Evolutionary conservation across 2,797 vertebrate genomes (phyloP), one percentile per base, ranked within the genome.

Genomic region (Botia almorhae): DNA sequence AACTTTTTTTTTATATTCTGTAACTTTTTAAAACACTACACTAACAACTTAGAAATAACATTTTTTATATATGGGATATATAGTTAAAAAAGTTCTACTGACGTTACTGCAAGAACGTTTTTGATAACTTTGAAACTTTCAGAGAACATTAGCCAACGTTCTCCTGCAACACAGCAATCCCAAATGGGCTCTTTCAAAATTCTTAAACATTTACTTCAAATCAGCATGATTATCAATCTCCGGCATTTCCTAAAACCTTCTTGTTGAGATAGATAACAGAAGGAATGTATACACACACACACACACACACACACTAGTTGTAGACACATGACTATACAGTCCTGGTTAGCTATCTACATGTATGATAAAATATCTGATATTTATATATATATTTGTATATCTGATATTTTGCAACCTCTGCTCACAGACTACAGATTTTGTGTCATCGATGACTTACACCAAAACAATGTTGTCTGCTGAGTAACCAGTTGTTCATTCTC

Each of bases 391-490:
- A 26, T 26, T 26, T 26, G 2, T 26, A 26, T 26, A 26, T 26
- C 23, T 48, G 53, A 33, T 33, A 33, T 33, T 33, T 69, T 61
- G 67, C 17, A 78, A 60, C 19, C 26, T 36, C 7, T 19, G 12
- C 10, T 46, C 13, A 5, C 10, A 2, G 43, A 23, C 6, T 33
- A 10, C 11, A 46, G 8, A 43, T 6, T 43, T 43, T 51, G 16
- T 69, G 23, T 79, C 23, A 56, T 26, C 6, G 77, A 53, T 79
- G 69, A 79, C 60, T 33, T 33, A 33, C 33, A 33, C 33, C 23
- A 33, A 64, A 2, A 33, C 68, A 46, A 61, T 33, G 33, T 33
- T 29, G 3, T 23, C 12, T 3, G 11, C 4, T 11, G 19, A 64
- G 26, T 60, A 29, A 36, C 3, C 4, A 43, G 12, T 23, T 60